Percentiles rank a stretch among this genome's conserved stretches.
phyloP scores from a whole-genome alignment of 2,888 invertebrate species.

The Diarsia mendica region DNA sequence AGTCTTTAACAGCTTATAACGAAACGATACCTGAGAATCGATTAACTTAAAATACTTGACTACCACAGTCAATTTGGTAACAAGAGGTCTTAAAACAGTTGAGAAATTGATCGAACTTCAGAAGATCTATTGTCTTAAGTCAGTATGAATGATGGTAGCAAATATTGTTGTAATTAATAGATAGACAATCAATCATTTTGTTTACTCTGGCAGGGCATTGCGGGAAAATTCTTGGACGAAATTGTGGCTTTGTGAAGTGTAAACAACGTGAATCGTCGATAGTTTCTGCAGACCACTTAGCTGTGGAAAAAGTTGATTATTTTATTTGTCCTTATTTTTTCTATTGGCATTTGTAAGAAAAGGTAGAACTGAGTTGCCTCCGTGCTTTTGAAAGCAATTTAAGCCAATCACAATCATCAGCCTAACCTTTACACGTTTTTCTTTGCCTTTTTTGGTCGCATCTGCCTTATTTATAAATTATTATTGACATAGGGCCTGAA shows the following conservation, averaged over 20 bases:
- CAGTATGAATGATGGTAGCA: conserved; percentile 73
- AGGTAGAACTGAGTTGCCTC: too few relatives aligned
- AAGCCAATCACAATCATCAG: too few relatives aligned
- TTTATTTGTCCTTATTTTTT: neutral
- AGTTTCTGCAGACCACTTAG: conserved; percentile 27
- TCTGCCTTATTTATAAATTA: too few relatives aligned
- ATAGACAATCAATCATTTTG: conserved; percentile 81
- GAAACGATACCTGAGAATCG: conserved; percentile 62
- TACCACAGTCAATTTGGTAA: conserved; percentile 59
- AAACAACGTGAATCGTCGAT: conserved; percentile 40
- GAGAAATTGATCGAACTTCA: conserved; percentile 61
- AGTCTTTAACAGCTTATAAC: conserved; percentile 45
- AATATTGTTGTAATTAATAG: conserved; percentile 82
- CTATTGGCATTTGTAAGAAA: neutral
- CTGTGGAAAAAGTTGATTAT: neutral
- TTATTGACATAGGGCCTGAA: too few relatives aligned
- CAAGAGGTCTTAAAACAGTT: conserved; percentile 51
- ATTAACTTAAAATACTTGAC: conserved; percentile 81
- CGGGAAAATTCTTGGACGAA: conserved; percentile 35
- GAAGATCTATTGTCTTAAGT: conserved; percentile 68
- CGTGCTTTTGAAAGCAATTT: too few relatives aligned
- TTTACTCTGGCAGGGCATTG: conserved; percentile 64
- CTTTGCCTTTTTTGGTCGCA: too few relatives aligned
- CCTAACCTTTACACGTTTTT: too few relatives aligned
- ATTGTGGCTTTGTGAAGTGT: conserved; percentile 32